Percentiles rank a stretch among this genome's conserved stretches.
Conservation (phyloP, 2,113 vertebrate genomes). For the Scopus umbretta region DNA sequence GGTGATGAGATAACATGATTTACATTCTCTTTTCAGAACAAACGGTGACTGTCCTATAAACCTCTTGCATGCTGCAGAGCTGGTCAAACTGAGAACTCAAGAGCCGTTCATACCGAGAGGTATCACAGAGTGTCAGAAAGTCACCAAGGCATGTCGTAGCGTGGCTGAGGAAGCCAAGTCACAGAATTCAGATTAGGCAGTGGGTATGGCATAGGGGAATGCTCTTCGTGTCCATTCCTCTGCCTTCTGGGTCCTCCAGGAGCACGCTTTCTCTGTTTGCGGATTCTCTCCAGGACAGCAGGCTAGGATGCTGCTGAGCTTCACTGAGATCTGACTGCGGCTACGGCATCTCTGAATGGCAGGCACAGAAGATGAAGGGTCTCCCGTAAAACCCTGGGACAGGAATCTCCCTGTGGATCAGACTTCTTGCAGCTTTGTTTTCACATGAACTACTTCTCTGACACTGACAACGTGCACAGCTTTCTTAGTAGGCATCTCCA, state of each 20-base stretch:
- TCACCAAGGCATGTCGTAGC: background rate
- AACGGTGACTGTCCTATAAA: background rate
- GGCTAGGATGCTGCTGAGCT: background rate
- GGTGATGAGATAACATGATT: background rate
- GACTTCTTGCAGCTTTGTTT: background rate
- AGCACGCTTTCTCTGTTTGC: rapidly evolving
- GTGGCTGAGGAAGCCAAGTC: background rate
- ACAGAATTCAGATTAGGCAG: background rate
- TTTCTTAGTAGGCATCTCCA: background rate
- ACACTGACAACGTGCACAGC: background rate
- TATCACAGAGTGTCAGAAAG: background rate
- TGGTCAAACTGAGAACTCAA: rapidly evolving
- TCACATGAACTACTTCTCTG: background rate
- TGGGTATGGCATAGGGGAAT: background rate
- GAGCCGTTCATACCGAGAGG: background rate
- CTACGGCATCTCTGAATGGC: background rate
- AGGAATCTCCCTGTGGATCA: background rate
- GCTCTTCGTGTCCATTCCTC: background rate
- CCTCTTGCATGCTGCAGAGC: background rate
- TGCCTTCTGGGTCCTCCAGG: background rate
- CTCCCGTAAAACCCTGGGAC: background rate
- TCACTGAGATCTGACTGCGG: background rate
- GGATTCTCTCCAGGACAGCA: background rate
- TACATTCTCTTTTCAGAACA: background rate
- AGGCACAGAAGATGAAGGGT: background rate